Percentiles rank a stretch among this genome's conserved stretches.
Conservation (phyloP, 2,888 invertebrate species). For the Coremacera marginata region DNA sequence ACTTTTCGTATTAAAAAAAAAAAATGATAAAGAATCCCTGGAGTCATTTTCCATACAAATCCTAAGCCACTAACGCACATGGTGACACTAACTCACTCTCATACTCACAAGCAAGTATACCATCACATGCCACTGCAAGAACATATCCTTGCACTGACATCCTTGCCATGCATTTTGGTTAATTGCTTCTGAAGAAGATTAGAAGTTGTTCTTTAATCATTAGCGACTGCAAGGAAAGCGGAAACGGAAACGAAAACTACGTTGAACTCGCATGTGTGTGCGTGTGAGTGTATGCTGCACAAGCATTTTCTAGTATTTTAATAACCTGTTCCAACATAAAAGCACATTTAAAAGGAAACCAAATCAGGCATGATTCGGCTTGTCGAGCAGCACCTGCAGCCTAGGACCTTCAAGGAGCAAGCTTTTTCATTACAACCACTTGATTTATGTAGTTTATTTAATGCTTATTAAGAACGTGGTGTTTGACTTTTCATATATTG, state of each 20-base stretch:
- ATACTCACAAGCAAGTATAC: background rate
- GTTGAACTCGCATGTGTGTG: background rate
- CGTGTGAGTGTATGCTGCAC: background rate
- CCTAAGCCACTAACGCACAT: background rate
- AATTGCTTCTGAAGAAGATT: slow-evolving; percentile 32
- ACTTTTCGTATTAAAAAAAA: no score
- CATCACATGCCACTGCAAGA: background rate
- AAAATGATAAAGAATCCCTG: background rate
- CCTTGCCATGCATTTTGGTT: slow-evolving; percentile 16
- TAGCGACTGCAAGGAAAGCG: slow-evolving; percentile 9
- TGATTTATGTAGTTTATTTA: background rate
- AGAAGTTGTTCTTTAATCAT: slow-evolving; percentile 30
- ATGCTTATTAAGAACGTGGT: slow-evolving; percentile 9
- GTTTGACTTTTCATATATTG: background rate
- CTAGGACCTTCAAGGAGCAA: no score
- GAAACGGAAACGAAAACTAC: background rate
- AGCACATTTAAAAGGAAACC: background rate
- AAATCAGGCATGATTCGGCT: background rate
- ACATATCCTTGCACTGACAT: slow-evolving; percentile 14
- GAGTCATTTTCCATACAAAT: background rate
- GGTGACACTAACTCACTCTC: background rate
- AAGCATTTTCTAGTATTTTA: background rate
- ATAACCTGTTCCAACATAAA: background rate
- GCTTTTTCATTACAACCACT: background rate
- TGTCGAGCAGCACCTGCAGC: no score